Evolutionary conservation across 2,888 invertebrate genomes (phyloP).

Genomic region (Macropis europaea): DNA sequence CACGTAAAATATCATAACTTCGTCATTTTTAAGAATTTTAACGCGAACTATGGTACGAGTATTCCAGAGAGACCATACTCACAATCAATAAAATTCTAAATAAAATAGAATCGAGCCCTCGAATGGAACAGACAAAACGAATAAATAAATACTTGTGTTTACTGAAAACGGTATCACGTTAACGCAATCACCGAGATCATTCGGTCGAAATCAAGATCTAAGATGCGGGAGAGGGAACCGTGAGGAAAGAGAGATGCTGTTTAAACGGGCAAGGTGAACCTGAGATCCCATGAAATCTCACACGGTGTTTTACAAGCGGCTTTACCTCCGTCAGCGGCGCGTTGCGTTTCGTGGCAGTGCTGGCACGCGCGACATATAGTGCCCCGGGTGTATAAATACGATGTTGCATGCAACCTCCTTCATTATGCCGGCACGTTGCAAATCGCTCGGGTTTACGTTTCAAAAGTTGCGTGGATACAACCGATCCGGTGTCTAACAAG

Average conservation of each 20-base stretch:
- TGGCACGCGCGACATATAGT: slow-evolving; percentile 65
- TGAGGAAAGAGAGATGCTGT: slow-evolving; percentile 21
- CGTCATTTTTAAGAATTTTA: too few relatives aligned
- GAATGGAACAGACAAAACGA: too few relatives aligned
- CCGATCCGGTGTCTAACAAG: slow-evolving; percentile 52
- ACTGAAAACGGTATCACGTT: not conserved
- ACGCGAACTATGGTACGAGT: too few relatives aligned
- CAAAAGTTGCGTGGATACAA: slow-evolving; percentile 58
- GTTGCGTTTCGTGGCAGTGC: slow-evolving; percentile 61
- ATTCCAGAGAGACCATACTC: too few relatives aligned
- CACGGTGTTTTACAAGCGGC: slow-evolving; percentile 65
- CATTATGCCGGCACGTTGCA: slow-evolving; percentile 60
- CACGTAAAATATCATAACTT: too few relatives aligned
- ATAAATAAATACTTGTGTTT: too few relatives aligned
- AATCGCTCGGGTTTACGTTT: slow-evolving; percentile 62
- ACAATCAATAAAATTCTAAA: too few relatives aligned
- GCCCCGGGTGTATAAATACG: slow-evolving; percentile 67
- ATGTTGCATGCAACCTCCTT: slow-evolving; percentile 66
- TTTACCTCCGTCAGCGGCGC: slow-evolving; percentile 59
- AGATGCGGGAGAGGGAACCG: slow-evolving; percentile 4
- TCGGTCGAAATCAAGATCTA: not conserved
- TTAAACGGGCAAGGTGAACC: slow-evolving; percentile 56
- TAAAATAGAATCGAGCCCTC: too few relatives aligned
- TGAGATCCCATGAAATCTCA: slow-evolving; percentile 63
- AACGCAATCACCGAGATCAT: slow-evolving; percentile 6